Base-by-base conservation (phyloP, 2,797 vertebrate species). In the Uromys caudimaculatus region DNA sequence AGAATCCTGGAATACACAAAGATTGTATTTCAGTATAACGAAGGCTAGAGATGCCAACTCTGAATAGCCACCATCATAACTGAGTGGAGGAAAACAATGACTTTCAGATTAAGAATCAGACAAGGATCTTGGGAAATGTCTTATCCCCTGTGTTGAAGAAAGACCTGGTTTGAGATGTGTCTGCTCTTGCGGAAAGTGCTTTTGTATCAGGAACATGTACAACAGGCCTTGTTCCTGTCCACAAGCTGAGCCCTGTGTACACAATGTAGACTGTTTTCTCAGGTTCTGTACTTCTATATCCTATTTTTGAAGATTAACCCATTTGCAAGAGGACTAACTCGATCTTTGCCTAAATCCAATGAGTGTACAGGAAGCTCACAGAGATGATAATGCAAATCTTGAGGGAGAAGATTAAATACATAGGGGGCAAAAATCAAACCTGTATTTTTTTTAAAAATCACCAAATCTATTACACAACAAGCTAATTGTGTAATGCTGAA, bases 211-310 rank as follows among this genome's bases (percentile, higher is more conserved):
- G 98, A 98, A 98, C 97, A 96, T 97, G 97, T 29, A 11, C 97
- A 96, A 98, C 97, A 97, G 96, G 94, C 90, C 97, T 97, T 95
- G 95, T 94, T 47, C 98, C 98, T 98, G 98, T 98, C 98, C 97
- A 98, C 98, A 98, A 98, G 98, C 98, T 99, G 98, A 99, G 98
- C 98, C 98, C 98, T 98, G 98, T 99, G 98, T 98, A 98, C 96
- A 99, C 98, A 98, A 97, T 96, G 98, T 98, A 98, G 98, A 98
- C 97, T 98, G 97, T 98, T 98, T 97, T 97, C 19, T 98, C 98
- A 98, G 29, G 98, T 98, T 98, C 98, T 99, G 99, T 98, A 99
- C 99, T 99, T 99, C 99, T 98, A 98, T 98, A 98, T 98, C 96
- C 98, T 98, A 98, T 98, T 99, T 99, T 98, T 98, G 98, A 98